Evolutionary conservation across 2,888 invertebrate species (phyloP).

Genomic region (Phaonia tiefii): DNA sequence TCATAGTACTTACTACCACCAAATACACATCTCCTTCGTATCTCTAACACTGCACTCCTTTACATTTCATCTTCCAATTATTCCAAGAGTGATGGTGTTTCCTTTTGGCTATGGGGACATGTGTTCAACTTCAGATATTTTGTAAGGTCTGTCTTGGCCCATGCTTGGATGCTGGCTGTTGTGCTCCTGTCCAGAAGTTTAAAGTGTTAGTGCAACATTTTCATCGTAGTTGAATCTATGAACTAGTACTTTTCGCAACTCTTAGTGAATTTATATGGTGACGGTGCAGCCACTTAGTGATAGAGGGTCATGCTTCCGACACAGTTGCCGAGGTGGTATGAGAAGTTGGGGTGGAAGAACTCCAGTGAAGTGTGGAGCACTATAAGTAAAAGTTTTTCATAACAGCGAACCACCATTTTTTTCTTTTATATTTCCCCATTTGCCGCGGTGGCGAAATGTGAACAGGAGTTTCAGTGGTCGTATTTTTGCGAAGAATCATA

Average conservation of each 20-base stretch:
- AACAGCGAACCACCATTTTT: slow-evolving; percentile 6
- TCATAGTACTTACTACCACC: no score
- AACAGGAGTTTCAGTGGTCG: neutral
- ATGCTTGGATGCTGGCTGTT: no score
- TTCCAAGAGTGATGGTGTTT: neutral
- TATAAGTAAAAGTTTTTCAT: slow-evolving; percentile 39
- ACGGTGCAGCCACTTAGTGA: slow-evolving; percentile 6
- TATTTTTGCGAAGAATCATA: no score
- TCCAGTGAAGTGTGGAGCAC: neutral
- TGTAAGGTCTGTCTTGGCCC: no score
- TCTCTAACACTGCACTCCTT: no score
- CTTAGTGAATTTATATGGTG: slow-evolving; percentile 22
- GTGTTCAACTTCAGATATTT: neutral
- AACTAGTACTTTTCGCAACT: no score
- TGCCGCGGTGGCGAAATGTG: slow-evolving; percentile 11
- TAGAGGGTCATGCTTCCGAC: slow-evolving; percentile 4
- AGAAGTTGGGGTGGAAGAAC: neutral
- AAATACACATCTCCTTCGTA: no score
- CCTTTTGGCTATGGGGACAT: no score
- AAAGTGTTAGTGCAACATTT: slow-evolving; percentile 10
- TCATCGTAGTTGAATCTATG: no score
- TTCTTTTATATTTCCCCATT: slow-evolving; percentile 1
- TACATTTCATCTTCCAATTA: neutral
- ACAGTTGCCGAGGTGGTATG: neutral
- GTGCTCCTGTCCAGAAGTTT: neutral